Conservation (phyloP, 2,888 invertebrate genomes). For the Tribolium freemani region DNA sequence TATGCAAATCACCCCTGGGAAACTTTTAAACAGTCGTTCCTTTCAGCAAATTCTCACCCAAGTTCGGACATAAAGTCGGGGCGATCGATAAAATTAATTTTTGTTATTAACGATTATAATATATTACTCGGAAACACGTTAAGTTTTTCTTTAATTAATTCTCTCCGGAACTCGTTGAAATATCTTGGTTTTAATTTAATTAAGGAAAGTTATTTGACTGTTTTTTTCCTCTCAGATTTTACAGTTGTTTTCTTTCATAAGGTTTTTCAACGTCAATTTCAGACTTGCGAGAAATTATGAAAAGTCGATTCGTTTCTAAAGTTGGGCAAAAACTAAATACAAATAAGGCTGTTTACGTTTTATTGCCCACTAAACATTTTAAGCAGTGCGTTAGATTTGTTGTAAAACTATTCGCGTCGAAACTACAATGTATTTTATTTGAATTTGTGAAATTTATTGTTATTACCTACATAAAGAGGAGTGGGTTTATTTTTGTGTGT, state of each 20-base stretch:
- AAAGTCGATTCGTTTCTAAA: constrained; percentile 17
- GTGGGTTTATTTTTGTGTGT: neutral
- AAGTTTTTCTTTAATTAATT: constrained; percentile 66
- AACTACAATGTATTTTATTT: neutral
- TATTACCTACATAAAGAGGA: neutral
- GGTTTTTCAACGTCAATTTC: constrained; percentile 33
- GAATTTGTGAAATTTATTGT: neutral
- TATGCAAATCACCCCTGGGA: constrained; percentile 23
- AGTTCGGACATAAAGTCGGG: constrained; percentile 54
- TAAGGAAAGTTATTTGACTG: constrained; percentile 60
- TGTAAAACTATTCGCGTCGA: neutral
- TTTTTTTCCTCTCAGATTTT: constrained; percentile 50
- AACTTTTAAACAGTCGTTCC: constrained; percentile 35
- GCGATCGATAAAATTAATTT: constrained; percentile 66
- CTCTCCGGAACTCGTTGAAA: constrained; percentile 53
- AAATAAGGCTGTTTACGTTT: neutral
- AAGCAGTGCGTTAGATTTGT: neutral
- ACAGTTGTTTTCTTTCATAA: constrained; percentile 50
- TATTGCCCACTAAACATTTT: neutral
- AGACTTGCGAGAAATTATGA: constrained; percentile 33
- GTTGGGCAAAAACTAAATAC: neutral
- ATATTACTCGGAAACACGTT: constrained; percentile 63
- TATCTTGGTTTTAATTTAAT: constrained; percentile 65
- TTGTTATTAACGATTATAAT: constrained; percentile 68
- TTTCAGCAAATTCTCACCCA: constrained; percentile 38